A percentile compares a stretch with the other conserved stretches of the same genome.
These are phyloP conservation scores for Brachionus rubens DNA, from an alignment of 1,140 invertebrate species.

Conservation along the genomic window DNA sequence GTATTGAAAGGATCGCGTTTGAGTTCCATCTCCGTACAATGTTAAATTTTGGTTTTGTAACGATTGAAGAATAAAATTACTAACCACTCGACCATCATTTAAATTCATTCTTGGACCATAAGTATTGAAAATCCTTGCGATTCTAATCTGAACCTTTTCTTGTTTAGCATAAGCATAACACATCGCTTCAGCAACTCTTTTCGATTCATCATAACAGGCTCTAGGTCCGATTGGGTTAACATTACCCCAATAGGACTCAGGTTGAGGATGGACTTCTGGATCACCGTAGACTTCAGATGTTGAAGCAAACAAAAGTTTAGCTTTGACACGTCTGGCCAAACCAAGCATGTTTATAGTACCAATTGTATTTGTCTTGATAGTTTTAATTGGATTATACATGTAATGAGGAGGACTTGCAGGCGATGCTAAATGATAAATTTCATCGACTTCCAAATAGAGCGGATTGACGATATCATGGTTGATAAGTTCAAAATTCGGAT, in stretches of 20 bases:
- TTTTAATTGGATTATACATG: constrained; percentile 99
- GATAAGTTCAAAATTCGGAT: constrained; percentile 96
- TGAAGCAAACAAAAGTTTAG: constrained; percentile 88
- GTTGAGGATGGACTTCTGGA: constrained; percentile 90
- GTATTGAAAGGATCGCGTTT: constrained; percentile 97
- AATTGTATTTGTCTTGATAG: constrained; percentile 97
- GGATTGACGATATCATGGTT: constrained; percentile 99
- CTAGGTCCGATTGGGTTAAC: constrained; percentile 94
- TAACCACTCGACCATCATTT: constrained; percentile 96
- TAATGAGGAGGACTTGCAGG: constrained; percentile 98
- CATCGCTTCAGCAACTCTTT: constrained; percentile 90
- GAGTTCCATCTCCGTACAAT: constrained; percentile 89
- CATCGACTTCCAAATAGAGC: constrained; percentile 94
- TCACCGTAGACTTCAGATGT: constrained; percentile 98
- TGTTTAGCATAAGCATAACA: constrained; percentile 80
- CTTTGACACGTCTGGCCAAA: constrained; percentile 85
- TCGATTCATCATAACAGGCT: constrained; percentile 98
- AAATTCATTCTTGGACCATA: constrained; percentile 99
- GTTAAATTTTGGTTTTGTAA: constrained; percentile 90
- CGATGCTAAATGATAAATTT: constrained; percentile 97
- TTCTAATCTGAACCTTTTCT: constrained; percentile 85
- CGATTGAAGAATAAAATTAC: constrained; percentile 96
- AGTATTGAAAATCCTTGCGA: constrained; percentile 97
- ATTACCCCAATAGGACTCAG: constrained; percentile 84
- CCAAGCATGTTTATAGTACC: constrained; percentile 98